Conservation (phyloP, 2,113 vertebrate species). For the Indicator indicator region DNA sequence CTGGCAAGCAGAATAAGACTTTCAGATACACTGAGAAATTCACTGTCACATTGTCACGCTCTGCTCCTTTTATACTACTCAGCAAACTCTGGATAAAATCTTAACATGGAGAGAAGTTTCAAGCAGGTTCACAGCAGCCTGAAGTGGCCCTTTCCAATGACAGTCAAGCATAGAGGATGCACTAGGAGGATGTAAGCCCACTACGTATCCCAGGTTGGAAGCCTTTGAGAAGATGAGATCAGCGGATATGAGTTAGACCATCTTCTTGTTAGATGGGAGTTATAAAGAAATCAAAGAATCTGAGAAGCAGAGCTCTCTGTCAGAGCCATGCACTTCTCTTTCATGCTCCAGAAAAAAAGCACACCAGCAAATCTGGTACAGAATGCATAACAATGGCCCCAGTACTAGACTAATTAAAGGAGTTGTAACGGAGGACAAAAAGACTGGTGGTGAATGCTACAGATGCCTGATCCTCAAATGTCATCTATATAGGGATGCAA, state of each 20-base stretch:
- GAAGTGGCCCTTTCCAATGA: background rate
- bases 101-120: background rate
- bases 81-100: background rate
- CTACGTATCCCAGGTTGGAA: background rate
- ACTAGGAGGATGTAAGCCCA: background rate
- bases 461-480: background rate
- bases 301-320: background rate
- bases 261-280: background rate
- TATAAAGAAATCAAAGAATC: background rate
- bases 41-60: background rate
- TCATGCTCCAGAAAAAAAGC: background rate
- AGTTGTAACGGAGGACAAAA: background rate
- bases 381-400: background rate
- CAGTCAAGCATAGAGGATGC: background rate
- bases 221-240: background rate
- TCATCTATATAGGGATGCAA: background rate
- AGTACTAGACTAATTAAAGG: background rate
- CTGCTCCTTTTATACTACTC: background rate
- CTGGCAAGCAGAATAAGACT: background rate
- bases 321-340: background rate
- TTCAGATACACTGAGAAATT: background rate
- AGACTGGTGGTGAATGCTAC: background rate
- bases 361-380: background rate
- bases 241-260: fast-evolving
- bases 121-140: background rate